A percentile compares a stretch with the other conserved stretches of the same genome.
Evolutionary conservation across 2,888 invertebrate species (phyloP).

Genomic region (Dascillus cervinus): DNA sequence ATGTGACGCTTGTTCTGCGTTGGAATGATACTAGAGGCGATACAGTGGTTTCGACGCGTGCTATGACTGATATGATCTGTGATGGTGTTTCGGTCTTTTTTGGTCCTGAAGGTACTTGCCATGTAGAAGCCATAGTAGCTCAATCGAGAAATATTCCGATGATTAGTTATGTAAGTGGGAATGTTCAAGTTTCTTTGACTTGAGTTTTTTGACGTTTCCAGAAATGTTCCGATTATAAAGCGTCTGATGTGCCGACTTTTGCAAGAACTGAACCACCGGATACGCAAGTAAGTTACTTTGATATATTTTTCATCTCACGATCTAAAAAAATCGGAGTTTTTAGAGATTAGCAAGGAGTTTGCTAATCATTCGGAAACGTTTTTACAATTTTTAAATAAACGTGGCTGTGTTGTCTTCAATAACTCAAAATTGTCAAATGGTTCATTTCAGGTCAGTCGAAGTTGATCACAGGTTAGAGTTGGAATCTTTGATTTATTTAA

Average conservation of each 20-base stretch:
- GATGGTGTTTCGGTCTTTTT: conserved; percentile 86
- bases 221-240: conserved; percentile 92
- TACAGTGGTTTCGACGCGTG: conserved; percentile 72
- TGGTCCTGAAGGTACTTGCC: conserved; percentile 90
- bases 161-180: conserved; percentile 85
- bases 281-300: conserved; percentile 59
- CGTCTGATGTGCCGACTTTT: conserved; percentile 82
- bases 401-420: too few relatives aligned
- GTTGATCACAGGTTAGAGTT: too few relatives aligned
- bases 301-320: not conserved
- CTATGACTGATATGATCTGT: conserved; percentile 87
- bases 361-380: too few relatives aligned
- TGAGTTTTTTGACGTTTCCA: conserved; percentile 43
- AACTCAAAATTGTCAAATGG: too few relatives aligned
- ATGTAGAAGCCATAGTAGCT: conserved; percentile 90
- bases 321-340: too few relatives aligned
- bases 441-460: too few relatives aligned
- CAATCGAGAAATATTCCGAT: conserved; percentile 92
- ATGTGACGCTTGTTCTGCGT: conserved; percentile 61
- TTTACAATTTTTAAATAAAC: too few relatives aligned
- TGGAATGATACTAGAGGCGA: conserved; percentile 85
- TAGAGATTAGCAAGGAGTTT: too few relatives aligned
- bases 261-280: conserved; percentile 91
- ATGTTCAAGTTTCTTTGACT: too few relatives aligned
- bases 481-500: too few relatives aligned